A percentile compares a stretch with the other conserved stretches of the same genome.
Evolutionary conservation across 2,888 invertebrate species (phyloP).

Genomic region (Amiota communis): DNA sequence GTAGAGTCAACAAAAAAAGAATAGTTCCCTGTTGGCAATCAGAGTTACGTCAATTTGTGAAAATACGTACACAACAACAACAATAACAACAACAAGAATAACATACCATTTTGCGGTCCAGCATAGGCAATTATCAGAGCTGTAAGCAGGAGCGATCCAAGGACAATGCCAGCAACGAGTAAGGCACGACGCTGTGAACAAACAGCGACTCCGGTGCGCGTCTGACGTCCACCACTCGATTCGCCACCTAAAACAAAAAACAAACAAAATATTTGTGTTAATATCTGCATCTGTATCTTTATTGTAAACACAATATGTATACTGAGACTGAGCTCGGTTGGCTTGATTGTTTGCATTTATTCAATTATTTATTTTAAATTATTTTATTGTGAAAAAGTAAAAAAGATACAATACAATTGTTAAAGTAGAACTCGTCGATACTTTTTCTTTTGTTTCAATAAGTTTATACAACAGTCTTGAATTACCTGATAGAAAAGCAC

Average conservation of each 20-base stretch:
- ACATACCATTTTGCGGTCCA: slow-evolving; percentile 86
- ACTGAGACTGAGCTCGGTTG: no score
- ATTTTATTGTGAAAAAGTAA: background rate
- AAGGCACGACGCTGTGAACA: slow-evolving; percentile 91
- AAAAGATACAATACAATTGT: slow-evolving; percentile 5
- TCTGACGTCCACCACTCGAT: slow-evolving; percentile 72
- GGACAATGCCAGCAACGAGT: slow-evolving; percentile 84
- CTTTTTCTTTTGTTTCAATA: background rate
- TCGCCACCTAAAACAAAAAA: slow-evolving; percentile 69
- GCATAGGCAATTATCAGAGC: slow-evolving; percentile 93
- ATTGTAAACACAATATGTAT: no score
- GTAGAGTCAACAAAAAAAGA: background rate
- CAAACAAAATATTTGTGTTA: slow-evolving; percentile 34
- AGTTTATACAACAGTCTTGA: background rate
- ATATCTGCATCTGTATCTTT: slow-evolving; percentile 23
- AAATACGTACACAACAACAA: slow-evolving; percentile 35
- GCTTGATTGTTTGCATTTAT: no score
- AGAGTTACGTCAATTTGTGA: slow-evolving; percentile 37
- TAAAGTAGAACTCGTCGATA: slow-evolving; percentile 5
- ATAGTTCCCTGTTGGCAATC: slow-evolving; percentile 14
- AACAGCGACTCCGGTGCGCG: slow-evolving; percentile 81
- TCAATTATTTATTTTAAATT: slow-evolving; percentile 1
- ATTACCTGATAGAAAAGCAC: slow-evolving; percentile 90
- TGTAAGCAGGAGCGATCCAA: slow-evolving; percentile 85
- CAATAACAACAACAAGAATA: slow-evolving; percentile 43